Evolutionary conservation across 2,113 vertebrate species (phyloP).

Genomic region (Synodontis membranacea): DNA sequence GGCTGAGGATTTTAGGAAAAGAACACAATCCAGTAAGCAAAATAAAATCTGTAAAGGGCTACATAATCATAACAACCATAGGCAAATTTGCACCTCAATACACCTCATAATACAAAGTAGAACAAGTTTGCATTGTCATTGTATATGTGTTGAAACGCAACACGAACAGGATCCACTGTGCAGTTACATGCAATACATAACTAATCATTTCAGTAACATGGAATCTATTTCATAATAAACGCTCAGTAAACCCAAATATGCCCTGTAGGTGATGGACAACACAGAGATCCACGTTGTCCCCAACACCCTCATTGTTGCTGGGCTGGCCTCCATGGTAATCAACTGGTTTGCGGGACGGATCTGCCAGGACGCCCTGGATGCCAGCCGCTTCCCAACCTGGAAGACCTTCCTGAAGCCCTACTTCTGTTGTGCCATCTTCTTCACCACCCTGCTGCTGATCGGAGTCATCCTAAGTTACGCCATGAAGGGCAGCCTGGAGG

Average conservation of each 20-base stretch:
- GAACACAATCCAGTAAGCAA: neutral
- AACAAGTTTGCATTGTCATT: neutral
- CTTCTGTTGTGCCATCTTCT: slow-evolving; percentile 69
- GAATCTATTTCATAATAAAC: slow-evolving; percentile 11
- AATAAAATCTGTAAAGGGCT: neutral
- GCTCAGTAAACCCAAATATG: slow-evolving; percentile 18
- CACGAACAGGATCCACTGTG: neutral
- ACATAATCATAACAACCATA: neutral
- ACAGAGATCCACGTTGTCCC: slow-evolving; percentile 72
- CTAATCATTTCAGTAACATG: neutral
- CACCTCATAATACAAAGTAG: neutral
- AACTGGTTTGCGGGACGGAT: slow-evolving; percentile 76
- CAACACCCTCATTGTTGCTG: slow-evolving; percentile 76
- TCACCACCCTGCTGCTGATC: slow-evolving; percentile 74
- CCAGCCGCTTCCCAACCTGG: slow-evolving; percentile 76
- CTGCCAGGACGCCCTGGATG: slow-evolving; percentile 77
- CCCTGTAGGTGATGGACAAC: slow-evolving; percentile 78
- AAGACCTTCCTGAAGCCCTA: slow-evolving; percentile 74
- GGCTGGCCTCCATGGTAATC: slow-evolving; percentile 76
- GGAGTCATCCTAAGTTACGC: slow-evolving; percentile 75
- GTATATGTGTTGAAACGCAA: neutral
- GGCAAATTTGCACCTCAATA: neutral
- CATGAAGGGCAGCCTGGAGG: slow-evolving; percentile 77
- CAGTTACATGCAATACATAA: neutral
- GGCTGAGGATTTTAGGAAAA: neutral